A percentile compares a stretch with the other conserved stretches of the same genome.
Conservation (phyloP, 2,888 invertebrate genomes). For the Cyaniris semiargus region DNA sequence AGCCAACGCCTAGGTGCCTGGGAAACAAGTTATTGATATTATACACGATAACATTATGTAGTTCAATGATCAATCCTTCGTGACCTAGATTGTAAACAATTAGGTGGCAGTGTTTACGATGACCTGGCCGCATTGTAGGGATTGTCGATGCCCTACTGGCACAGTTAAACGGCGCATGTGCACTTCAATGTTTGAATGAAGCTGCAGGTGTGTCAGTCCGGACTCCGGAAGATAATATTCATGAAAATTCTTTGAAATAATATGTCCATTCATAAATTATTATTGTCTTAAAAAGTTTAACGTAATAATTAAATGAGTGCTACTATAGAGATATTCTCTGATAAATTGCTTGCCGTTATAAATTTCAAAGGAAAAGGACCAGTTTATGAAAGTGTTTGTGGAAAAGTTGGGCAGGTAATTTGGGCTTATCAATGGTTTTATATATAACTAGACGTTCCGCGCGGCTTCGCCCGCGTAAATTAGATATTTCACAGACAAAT, state of each 20-base stretch:
- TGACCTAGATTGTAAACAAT: slow-evolving; percentile 60
- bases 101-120: slow-evolving; percentile 47
- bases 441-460: no score
- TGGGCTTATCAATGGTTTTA: background rate
- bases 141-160: slow-evolving; percentile 73
- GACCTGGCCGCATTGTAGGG: slow-evolving; percentile 56
- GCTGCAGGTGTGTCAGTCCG: slow-evolving; percentile 42
- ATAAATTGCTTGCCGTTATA: background rate
- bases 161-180: slow-evolving; percentile 67
- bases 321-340: background rate
- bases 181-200: slow-evolving; percentile 52
- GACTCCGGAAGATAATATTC: slow-evolving; percentile 35
- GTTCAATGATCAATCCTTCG: slow-evolving; percentile 41
- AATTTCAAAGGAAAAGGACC: background rate
- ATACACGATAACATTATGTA: background rate
- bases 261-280: slow-evolving; percentile 26
- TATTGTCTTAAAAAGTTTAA: background rate
- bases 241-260: slow-evolving; percentile 28
- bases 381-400: background rate
- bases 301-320: background rate
- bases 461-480: no score
- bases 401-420: background rate
- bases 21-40: background rate
- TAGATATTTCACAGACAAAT: no score
- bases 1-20: background rate